These are phyloP conservation scores for Pelmatolapia mariae DNA, from an alignment of 2,113 vertebrate species.

Conservation along the genomic window DNA sequence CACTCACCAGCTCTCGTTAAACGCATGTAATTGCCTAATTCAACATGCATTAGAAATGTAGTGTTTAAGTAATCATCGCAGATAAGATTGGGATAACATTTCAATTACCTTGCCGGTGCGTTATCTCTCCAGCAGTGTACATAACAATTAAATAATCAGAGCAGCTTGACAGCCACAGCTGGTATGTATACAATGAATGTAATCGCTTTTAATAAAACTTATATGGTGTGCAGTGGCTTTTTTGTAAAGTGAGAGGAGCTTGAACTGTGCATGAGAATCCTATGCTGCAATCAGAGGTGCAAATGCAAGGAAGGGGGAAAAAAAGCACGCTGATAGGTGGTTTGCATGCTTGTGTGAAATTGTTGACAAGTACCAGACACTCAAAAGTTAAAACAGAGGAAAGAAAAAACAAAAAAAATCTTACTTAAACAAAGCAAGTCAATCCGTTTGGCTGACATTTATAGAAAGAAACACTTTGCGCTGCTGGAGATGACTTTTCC, in stretches of 20 bases:
- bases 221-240: background rate
- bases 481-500: background rate
- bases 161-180: constrained; percentile 51
- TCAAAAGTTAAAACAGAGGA: background rate
- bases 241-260: background rate
- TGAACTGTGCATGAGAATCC: background rate
- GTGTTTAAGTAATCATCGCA: constrained; percentile 68
- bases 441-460: background rate
- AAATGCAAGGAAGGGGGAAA: background rate
- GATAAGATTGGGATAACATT: constrained; percentile 69
- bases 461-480: background rate
- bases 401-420: background rate
- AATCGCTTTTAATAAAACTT: constrained; percentile 17
- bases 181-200: constrained; percentile 13
- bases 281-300: background rate
- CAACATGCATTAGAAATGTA: constrained; percentile 72
- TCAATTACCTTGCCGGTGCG: constrained; percentile 57
- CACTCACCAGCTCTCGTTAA: constrained; percentile 52
- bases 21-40: constrained; percentile 70
- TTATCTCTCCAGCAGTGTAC: constrained; percentile 58
- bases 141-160: constrained; percentile 65
- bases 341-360: background rate
- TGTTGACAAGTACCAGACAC: background rate
- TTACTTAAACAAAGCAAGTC: background rate
- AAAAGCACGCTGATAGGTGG: background rate